These are phyloP conservation scores for Tylochromis polylepis DNA, from an alignment of 2,113 vertebrate species.

Conservation along the genomic window DNA sequence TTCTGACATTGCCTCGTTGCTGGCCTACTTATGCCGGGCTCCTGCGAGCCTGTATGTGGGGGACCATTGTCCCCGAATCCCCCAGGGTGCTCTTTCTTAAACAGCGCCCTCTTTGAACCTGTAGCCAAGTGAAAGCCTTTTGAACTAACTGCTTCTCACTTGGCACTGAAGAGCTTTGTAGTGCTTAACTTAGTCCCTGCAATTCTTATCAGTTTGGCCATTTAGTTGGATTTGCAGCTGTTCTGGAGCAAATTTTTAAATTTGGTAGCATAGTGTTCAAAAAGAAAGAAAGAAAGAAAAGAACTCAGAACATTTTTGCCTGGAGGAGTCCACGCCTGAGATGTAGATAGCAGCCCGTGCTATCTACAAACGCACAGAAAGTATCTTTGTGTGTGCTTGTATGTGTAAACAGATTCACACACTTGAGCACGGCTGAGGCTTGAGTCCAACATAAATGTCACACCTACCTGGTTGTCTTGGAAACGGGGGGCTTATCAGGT, in stretches of 20 bases:
- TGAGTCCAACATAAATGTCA: slow-evolving; percentile 8
- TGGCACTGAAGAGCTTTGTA: neutral
- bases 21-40: slow-evolving; percentile 37
- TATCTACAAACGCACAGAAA: neutral
- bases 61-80: slow-evolving; percentile 35
- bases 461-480: slow-evolving; percentile 75
- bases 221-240: neutral
- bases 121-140: slow-evolving; percentile 10
- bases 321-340: neutral
- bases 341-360: neutral
- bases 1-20: slow-evolving; percentile 27
- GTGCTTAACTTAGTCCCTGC: neutral
- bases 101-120: slow-evolving; percentile 43
- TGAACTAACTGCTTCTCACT: slow-evolving; percentile 3
- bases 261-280: neutral
- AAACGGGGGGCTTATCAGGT: slow-evolving; percentile 54
- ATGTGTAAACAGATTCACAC: neutral
- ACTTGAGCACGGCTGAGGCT: neutral
- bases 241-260: neutral
- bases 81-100: slow-evolving; percentile 23
- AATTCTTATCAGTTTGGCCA: neutral
- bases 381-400: neutral
- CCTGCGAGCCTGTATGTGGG: slow-evolving; percentile 13
- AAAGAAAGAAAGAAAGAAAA: neutral
- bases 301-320: neutral